Base-by-base conservation (phyloP, 2,113 vertebrate genomes). In the Dicrurus megarhynchus region DNA sequence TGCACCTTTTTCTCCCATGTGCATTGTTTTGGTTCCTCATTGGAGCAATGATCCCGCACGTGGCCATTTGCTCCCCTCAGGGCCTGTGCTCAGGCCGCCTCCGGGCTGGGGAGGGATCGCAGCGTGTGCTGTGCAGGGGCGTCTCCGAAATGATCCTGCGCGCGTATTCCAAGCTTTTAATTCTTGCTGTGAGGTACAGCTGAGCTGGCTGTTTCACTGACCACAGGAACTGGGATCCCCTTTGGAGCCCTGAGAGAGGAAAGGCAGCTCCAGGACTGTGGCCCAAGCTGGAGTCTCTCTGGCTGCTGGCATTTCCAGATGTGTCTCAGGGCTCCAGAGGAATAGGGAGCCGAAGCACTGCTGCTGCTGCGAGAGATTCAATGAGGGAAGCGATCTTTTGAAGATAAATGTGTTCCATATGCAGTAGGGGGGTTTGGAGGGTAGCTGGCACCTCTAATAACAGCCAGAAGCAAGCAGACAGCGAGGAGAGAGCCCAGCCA, bases 191-290 rank as follows among this genome's bases (percentile, higher is more conserved):
- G 32, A 73, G 41, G 46, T 74, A 20, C 7, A 17, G 28, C 15
- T 3, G 4, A 47, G 23, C 39, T 52, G 33, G 17, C 23, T 39
- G 23, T 13, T 55, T 59, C 5, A 7, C 5, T 63, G 71, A 7
- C 47, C 60, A 33, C 46, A 69, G 71, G 42, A 88, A 15, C 55
- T 74, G 59, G 24, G 33, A 28, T 89, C 27, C 21, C 50, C 50
- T 90, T 22, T 41, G 69, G 64, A 91, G 33, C 37, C 35, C 42
- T 30, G 33, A 0, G 2, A 46, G 16, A 11, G 16, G 19, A 90
- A 80, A 59, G 9, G 53, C 85, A 84, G 55, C 55, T 61, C 27
- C 2, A 4, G 30, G 42, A 32, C 6, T 0, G 0, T 6, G 56
- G 44, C 26, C 24, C 18, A 2, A 8, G 24, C 7, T 4, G 16